A percentile compares a stretch with the other conserved stretches of the same genome.
phyloP scores from a whole-genome alignment of 1,140 invertebrate species.

The Drosophila leontia region DNA sequence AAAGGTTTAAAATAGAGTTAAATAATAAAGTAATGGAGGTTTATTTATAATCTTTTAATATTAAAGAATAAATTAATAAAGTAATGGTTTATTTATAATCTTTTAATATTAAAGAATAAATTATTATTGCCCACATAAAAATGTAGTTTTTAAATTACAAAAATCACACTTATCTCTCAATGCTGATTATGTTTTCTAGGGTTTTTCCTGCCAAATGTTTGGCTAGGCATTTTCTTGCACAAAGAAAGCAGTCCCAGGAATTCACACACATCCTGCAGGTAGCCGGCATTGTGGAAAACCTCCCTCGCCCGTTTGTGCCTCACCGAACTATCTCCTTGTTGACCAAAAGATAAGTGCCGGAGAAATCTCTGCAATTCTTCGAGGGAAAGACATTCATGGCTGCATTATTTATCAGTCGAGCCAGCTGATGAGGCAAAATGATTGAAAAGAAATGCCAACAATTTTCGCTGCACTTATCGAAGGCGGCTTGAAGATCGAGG shows the following conservation, averaged over 20 bases:
- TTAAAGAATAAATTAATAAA: too few relatives aligned
- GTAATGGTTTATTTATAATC: too few relatives aligned
- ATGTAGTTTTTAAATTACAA: too few relatives aligned
- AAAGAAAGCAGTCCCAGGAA: constrained; percentile 40
- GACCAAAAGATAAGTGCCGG: constrained; percentile 21
- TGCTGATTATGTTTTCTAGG: neutral
- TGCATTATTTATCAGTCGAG: constrained; percentile 49
- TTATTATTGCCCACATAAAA: too few relatives aligned
- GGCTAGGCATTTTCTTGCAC: constrained; percentile 27
- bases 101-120: too few relatives aligned
- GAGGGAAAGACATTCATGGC: constrained; percentile 49
- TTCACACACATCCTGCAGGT: constrained; percentile 59
- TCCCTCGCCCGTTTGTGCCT: neutral
- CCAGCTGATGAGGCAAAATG: constrained; percentile 48
- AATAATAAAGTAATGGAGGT: too few relatives aligned
- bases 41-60: too few relatives aligned
- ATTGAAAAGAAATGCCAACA: constrained; percentile 75
- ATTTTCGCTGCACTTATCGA: constrained; percentile 72
- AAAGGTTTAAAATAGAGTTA: too few relatives aligned
- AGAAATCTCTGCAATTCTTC: constrained; percentile 60
- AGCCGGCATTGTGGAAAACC: constrained; percentile 14
- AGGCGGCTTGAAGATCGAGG: constrained; percentile 52
- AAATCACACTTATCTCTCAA: neutral
- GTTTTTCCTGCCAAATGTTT: constrained; percentile 16
- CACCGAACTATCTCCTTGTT: neutral